Base-by-base conservation (phyloP, 2,797 vertebrate genomes). In the Premnoplex brunnescens region DNA sequence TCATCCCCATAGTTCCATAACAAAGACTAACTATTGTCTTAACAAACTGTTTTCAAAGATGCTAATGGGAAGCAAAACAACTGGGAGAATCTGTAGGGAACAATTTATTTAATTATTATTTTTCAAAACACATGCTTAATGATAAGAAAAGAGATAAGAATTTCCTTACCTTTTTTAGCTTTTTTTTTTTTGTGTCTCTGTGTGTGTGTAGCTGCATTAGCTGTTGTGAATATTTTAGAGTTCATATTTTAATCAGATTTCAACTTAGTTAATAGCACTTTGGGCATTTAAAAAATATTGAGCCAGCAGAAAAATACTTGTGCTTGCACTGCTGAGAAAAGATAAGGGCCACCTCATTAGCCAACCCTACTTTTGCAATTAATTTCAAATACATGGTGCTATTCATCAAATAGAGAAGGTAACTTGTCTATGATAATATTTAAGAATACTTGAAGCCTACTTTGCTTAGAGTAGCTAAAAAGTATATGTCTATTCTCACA, bases 261-360 rank as follows among this genome's bases (percentile, higher is more conserved):
- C 86, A 96, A 96, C 92, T 97, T 97, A 91, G 89, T 95, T 97
- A 93, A 93, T 97, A 96, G 93, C 86, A 97, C 96, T 97, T 97
- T 41, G 92, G 93, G 86, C 92, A 93, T 96, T 97, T 96, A 91
- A 97, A 97, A 98, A 97, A 97, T 96, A 97, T 97, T 86, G 96
- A 98, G 97, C 96, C 97, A 97, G 96, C 91, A 97, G 88, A 97
- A 97, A 97, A 97, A 97, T 96, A 96, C 97, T 95, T 96, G 79
- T 93, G 96, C 94, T 97, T 98, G 95, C 95, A 80, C 93, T 97
- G 97, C 94, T 97, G 93, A 95, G 95, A 93, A 97, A 97, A 98
- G 98, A 98, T 98, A 98, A 98, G 97, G 95, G 85, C 96, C n/a
- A 80, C 95, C 97, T 98, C 97, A 98, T 98, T 98, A 98, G 97